Conservation (phyloP, 2,113 vertebrate species). For the Mesoclemmys tuberculata region DNA sequence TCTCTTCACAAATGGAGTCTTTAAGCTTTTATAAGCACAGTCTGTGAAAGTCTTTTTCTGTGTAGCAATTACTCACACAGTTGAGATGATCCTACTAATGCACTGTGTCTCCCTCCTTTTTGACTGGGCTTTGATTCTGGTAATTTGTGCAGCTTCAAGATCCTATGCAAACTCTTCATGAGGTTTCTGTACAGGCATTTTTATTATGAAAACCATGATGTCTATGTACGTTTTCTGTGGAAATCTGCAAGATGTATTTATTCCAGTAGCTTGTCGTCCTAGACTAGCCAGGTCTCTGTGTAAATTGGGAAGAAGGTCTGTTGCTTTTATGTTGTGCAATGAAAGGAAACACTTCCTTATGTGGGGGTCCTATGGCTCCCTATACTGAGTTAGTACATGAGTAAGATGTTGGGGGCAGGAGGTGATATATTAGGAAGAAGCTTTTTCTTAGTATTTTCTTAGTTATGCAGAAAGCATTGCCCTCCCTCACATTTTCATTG, state of each 20-base stretch:
- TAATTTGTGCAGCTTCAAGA: neutral
- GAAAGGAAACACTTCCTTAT: neutral
- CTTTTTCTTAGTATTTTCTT: neutral
- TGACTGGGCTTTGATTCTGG: neutral
- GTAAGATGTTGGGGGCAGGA: neutral
- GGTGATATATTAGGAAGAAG: neutral
- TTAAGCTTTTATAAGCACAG: neutral
- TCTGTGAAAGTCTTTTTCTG: neutral
- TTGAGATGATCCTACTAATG: neutral
- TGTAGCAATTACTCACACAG: neutral
- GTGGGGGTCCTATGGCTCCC: neutral
- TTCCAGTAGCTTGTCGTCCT: neutral
- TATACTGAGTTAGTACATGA: neutral
- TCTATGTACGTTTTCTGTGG: neutral
- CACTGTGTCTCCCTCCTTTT: neutral
- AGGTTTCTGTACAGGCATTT: neutral
- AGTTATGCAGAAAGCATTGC: neutral
- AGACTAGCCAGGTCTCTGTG: neutral
- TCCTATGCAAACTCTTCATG: neutral
- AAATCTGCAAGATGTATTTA: fast-evolving
- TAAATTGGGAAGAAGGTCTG: neutral
- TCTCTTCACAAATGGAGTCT: neutral
- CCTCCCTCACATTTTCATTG: neutral
- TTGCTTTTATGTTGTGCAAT: neutral
- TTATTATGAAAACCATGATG: neutral